Percentiles rank a stretch among this genome's conserved stretches.
phyloP scores from a whole-genome alignment of 2,113 vertebrate genomes.

The Cisticola juncidis region DNA sequence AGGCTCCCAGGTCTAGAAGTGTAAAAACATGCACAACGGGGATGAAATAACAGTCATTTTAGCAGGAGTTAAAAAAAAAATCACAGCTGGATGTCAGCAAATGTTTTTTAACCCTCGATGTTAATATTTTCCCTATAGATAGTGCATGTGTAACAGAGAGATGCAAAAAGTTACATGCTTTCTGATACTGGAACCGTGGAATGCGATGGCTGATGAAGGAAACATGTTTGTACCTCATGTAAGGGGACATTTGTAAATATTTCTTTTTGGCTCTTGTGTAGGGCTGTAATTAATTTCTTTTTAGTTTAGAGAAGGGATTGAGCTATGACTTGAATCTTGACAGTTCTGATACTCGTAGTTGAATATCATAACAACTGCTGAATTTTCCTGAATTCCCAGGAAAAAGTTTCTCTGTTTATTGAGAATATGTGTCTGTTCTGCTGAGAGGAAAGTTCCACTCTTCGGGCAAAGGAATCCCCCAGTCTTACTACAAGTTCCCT shows the following conservation, averaged over 20 bases:
- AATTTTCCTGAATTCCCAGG: background rate
- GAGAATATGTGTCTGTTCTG: background rate
- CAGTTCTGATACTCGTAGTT: background rate
- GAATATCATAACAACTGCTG: background rate
- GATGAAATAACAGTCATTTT: background rate
- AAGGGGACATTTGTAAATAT: background rate
- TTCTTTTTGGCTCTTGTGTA: background rate
- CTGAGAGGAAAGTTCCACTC: background rate
- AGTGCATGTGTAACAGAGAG: background rate
- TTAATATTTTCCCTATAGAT: background rate
- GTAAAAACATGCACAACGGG: background rate
- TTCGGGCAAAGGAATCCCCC: background rate
- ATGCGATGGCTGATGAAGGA: background rate
- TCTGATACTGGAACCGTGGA: background rate
- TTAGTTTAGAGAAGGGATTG: background rate
- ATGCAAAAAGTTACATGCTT: background rate
- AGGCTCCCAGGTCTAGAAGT: background rate
- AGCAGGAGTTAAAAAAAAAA: background rate
- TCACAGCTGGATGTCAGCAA: background rate
- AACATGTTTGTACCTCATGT: background rate
- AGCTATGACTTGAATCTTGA: background rate
- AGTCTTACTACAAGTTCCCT: background rate
- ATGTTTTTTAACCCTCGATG: background rate
- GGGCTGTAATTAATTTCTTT: background rate
- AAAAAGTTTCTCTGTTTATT: background rate